A percentile compares a stretch with the other conserved stretches of the same genome.
Evolutionary conservation across 2,888 invertebrate species (phyloP).

Genomic region (Kryphioiulus occultus): DNA sequence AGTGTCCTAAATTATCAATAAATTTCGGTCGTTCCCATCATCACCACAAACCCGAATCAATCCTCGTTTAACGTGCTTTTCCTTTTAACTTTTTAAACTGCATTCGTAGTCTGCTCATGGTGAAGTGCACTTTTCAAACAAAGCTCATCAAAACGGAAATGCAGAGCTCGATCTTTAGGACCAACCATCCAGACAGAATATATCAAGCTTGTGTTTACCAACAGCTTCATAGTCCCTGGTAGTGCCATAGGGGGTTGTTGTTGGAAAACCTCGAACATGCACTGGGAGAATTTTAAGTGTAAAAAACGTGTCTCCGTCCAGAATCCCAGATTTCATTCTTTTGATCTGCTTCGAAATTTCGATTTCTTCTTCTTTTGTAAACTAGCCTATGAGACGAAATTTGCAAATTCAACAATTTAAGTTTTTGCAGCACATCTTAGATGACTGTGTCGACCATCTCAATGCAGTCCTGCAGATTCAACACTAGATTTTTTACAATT

Average conservation of each 20-base stretch:
- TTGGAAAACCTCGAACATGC: neutral
- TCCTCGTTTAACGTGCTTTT: constrained; percentile 31
- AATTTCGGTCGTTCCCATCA: neutral
- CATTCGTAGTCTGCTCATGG: neutral
- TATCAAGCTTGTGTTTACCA: neutral
- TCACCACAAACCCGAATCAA: neutral
- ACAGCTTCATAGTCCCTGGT: neutral
- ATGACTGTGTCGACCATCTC: neutral
- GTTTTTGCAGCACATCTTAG: neutral
- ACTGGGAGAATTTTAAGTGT: neutral
- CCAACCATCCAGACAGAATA: neutral
- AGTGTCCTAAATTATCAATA: constrained; percentile 26
- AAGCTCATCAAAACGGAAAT: constrained; percentile 19
- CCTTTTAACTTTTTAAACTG: constrained; percentile 16
- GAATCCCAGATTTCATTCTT: too few relatives aligned
- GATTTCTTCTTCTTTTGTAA: neutral
- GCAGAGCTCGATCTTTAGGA: constrained; percentile 14
- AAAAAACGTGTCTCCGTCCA: neutral
- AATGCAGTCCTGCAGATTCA: neutral
- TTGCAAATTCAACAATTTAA: neutral
- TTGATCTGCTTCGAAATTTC: neutral
- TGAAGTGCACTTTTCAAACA: constrained; percentile 31
- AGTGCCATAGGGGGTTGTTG: neutral
- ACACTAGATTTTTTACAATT: neutral
- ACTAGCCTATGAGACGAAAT: neutral